These are phyloP conservation scores for Lepetodrilus schrolli DNA, from an alignment of 2,888 invertebrate genomes.

Conservation along the genomic window DNA sequence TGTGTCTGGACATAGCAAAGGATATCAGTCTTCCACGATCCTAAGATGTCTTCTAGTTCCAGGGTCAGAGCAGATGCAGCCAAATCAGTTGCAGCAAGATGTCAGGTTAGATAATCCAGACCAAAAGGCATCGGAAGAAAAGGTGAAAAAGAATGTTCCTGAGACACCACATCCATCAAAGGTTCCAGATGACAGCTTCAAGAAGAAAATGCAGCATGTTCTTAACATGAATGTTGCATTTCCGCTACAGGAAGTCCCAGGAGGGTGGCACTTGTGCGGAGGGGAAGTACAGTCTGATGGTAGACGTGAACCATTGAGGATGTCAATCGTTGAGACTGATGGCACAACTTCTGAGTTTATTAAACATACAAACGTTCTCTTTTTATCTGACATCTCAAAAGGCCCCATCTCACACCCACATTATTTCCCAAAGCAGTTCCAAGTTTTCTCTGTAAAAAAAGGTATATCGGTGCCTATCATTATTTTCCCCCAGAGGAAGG, in stretches of 20 bases:
- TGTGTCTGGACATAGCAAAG: no score
- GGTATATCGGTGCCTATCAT: background rate
- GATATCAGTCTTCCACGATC: no score
- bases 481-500: background rate
- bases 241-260: background rate
- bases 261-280: background rate
- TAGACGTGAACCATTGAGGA: background rate
- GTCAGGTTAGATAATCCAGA: no score
- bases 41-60: no score
- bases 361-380: background rate
- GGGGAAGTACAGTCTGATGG: no score
- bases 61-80: background rate
- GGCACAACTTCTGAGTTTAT: background rate
- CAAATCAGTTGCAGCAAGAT: background rate
- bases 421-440: background rate
- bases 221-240: background rate
- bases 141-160: background rate
- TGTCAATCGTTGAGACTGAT: background rate
- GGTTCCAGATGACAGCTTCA: background rate
- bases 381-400: background rate
- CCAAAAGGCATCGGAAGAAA: background rate
- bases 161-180: no score
- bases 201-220: background rate
- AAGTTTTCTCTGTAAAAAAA: background rate
- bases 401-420: background rate